Percentiles rank a stretch among this genome's conserved stretches.
Conservation (phyloP, 2,888 invertebrate genomes). For the Papilio elwesi region DNA sequence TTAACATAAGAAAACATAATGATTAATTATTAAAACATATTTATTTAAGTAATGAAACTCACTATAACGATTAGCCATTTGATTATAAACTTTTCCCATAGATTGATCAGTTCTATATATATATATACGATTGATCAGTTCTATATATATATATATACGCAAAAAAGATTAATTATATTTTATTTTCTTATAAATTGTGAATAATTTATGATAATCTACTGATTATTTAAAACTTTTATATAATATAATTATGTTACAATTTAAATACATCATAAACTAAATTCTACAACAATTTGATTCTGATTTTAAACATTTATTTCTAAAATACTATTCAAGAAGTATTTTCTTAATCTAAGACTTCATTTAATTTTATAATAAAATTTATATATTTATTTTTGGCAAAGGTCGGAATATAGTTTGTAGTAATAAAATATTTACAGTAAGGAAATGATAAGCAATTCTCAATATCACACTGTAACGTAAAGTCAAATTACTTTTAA, state of each 20-base stretch:
- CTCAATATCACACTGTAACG: conserved; percentile 67
- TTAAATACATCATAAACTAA: too few species aligned
- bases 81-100: not conserved
- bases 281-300: too few species aligned
- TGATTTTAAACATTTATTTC: too few species aligned
- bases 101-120: too few species aligned
- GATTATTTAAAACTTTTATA: not conserved
- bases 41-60: conserved; percentile 40
- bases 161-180: too few species aligned
- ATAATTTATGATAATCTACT: not conserved
- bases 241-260: too few species aligned
- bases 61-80: not conserved
- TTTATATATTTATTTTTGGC: not conserved
- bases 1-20: conserved; percentile 48
- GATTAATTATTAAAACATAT: conserved; percentile 43
- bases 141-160: too few species aligned
- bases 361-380: not conserved
- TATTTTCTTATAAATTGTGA: not conserved
- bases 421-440: conserved; percentile 20
- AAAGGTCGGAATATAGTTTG: conserved; percentile 37
- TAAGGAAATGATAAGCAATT: conserved; percentile 53
- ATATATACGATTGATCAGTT: too few species aligned
- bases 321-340: too few species aligned
- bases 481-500: conserved; percentile 72
- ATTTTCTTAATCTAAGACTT: not conserved